phyloP scores from a whole-genome alignment of 1,140 invertebrate species.

The Anthonomus grandis region DNA sequence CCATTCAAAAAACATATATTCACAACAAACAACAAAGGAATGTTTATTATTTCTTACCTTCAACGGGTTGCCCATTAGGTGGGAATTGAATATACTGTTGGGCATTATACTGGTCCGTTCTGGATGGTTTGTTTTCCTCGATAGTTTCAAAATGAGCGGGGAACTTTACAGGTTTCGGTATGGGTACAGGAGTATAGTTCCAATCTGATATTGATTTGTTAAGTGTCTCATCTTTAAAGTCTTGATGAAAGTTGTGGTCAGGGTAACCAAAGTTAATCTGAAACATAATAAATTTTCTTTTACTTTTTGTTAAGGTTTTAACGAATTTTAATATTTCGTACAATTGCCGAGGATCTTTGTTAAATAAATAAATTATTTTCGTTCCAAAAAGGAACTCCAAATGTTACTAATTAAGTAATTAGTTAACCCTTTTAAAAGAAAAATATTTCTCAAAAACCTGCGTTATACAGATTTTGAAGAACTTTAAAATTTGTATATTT shows the following conservation, averaged over 20 bases:
- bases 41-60: slow-evolving; percentile 47
- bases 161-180: slow-evolving; percentile 42
- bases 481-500: no score
- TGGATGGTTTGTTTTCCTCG: slow-evolving; percentile 34
- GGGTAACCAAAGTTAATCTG: slow-evolving; percentile 35
- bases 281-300: not conserved
- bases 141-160: slow-evolving; percentile 34
- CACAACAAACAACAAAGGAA: no score
- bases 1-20: not conserved
- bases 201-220: slow-evolving; percentile 34
- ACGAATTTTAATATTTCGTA: no score
- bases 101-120: slow-evolving; percentile 25
- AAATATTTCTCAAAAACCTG: no score
- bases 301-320: not conserved
- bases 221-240: slow-evolving; percentile 37
- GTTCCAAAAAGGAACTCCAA: not conserved
- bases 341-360: no score
- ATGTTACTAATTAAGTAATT: not conserved
- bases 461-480: no score
- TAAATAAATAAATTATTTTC: no score
- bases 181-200: slow-evolving; percentile 40
- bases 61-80: slow-evolving; percentile 51
- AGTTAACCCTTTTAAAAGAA: not conserved
- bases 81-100: slow-evolving; percentile 55
- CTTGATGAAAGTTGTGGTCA: no score